Evolutionary conservation across 1,140 invertebrate genomes (phyloP).

Genomic region (Anoplolepis gracilipes): DNA sequence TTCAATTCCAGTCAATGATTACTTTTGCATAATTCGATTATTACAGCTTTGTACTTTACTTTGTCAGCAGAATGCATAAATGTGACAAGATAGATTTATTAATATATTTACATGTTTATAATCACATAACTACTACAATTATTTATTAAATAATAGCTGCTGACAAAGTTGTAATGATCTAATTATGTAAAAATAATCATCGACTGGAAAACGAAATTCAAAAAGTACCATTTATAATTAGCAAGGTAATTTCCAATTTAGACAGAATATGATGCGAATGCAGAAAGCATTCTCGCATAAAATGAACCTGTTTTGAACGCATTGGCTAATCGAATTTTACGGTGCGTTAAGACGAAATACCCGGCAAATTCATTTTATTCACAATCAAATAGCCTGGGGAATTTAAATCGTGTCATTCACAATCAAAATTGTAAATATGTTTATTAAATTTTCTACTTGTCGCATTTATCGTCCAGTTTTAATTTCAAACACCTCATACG

Average conservation of each 20-base stretch:
- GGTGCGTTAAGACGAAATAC: slow-evolving; percentile 38
- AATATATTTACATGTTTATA: background rate
- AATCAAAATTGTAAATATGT: slow-evolving; percentile 53
- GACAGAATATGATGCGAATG: slow-evolving; percentile 36
- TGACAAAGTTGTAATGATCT: slow-evolving; percentile 10
- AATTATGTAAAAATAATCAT: slow-evolving; percentile 48
- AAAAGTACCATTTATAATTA: slow-evolving; percentile 41
- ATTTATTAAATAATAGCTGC: slow-evolving; percentile 12
- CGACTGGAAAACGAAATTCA: slow-evolving; percentile 18
- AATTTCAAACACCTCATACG: background rate
- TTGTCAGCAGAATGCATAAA: background rate
- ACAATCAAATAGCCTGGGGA: background rate
- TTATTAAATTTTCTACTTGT: slow-evolving; percentile 17
- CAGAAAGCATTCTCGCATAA: slow-evolving; percentile 26
- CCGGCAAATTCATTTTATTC: slow-evolving; percentile 38
- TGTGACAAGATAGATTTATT: no score
- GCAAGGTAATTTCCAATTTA: slow-evolving; percentile 53
- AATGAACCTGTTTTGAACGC: slow-evolving; percentile 36
- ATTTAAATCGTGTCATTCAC: slow-evolving; percentile 18
- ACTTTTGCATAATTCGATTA: slow-evolving; percentile 48
- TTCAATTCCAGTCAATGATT: slow-evolving; percentile 23
- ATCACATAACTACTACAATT: background rate
- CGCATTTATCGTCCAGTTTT: background rate
- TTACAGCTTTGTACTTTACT: background rate
- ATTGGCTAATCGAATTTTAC: slow-evolving; percentile 51